These are phyloP conservation scores for Phrynocephalus versicolor DNA, from an alignment of 2,113 vertebrate species.

Conservation along the genomic window DNA sequence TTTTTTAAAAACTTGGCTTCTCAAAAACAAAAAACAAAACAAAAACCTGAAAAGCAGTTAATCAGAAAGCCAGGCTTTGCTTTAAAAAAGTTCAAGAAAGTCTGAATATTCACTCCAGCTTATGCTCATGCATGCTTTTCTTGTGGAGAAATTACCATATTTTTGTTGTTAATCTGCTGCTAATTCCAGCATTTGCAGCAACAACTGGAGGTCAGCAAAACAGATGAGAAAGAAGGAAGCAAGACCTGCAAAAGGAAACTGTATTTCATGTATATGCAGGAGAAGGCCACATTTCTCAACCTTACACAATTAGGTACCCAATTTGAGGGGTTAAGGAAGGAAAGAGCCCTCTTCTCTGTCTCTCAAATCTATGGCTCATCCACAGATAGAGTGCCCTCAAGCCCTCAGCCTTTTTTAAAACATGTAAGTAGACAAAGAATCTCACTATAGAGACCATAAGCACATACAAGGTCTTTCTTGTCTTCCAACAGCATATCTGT, in stretches of 20 bases:
- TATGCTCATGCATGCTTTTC: constrained; percentile 20
- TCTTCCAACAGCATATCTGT: too few species aligned
- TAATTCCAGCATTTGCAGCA: neutral
- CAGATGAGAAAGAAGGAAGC: neutral
- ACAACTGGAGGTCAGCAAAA: neutral
- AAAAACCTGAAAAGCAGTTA: constrained; percentile 29
- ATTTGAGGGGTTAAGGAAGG: too few species aligned
- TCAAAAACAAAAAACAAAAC: constrained; percentile 38
- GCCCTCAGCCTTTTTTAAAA: too few species aligned
- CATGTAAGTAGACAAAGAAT: too few species aligned
- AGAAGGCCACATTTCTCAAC: neutral
- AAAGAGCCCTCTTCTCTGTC: too few species aligned
- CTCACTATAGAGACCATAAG: too few species aligned
- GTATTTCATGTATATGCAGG: neutral
- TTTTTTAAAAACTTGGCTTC: constrained; percentile 3
- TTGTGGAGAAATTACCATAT: constrained; percentile 28
- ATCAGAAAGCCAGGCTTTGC: constrained; percentile 47
- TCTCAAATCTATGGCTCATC: too few species aligned
- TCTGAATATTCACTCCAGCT: neutral
- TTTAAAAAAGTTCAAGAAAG: constrained; percentile 6
- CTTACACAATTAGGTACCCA: too few species aligned
- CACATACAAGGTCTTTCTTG: too few species aligned
- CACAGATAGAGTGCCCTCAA: too few species aligned
- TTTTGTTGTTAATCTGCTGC: neutral
- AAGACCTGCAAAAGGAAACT: neutral